Evolutionary conservation across 2,888 invertebrate species (phyloP).

Genomic region (Ormia ochracea): DNA sequence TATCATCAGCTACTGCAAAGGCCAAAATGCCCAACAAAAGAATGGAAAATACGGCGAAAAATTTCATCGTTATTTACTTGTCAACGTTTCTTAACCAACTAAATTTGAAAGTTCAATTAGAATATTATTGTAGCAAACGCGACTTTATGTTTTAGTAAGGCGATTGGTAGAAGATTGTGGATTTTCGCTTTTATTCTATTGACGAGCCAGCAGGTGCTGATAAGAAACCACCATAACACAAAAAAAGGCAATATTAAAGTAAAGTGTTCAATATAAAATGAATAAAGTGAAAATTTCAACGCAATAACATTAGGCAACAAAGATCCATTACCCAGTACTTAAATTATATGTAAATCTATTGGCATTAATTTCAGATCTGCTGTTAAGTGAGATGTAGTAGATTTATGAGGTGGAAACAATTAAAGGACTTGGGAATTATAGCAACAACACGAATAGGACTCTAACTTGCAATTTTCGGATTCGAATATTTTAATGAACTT

Average conservation of each 20-base stretch:
- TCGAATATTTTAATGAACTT: no score
- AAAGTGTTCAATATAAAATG: background rate
- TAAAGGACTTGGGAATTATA: no score
- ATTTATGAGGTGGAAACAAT: no score
- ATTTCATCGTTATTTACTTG: conserved; percentile 51
- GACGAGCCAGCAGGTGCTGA: background rate
- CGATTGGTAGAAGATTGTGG: conserved; percentile 6
- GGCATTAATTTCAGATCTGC: no score
- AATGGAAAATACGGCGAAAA: conserved; percentile 63
- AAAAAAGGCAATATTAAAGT: background rate
- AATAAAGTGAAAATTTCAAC: background rate
- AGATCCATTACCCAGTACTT: no score
- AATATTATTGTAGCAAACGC: conserved; percentile 14
- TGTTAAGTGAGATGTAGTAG: no score
- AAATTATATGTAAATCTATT: no score
- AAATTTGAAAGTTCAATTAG: conserved; percentile 1
- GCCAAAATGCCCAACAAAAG: conserved; percentile 63
- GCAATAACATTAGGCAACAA: no score
- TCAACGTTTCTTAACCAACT: conserved; percentile 24
- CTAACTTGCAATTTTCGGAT: no score
- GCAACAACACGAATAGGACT: no score
- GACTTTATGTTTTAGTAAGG: conserved; percentile 2
- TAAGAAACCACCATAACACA: background rate
- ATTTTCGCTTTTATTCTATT: background rate
- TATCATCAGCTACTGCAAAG: conserved; percentile 37